Base-by-base conservation (phyloP, 2,113 vertebrate genomes). In the Chloropsis hardwickii region DNA sequence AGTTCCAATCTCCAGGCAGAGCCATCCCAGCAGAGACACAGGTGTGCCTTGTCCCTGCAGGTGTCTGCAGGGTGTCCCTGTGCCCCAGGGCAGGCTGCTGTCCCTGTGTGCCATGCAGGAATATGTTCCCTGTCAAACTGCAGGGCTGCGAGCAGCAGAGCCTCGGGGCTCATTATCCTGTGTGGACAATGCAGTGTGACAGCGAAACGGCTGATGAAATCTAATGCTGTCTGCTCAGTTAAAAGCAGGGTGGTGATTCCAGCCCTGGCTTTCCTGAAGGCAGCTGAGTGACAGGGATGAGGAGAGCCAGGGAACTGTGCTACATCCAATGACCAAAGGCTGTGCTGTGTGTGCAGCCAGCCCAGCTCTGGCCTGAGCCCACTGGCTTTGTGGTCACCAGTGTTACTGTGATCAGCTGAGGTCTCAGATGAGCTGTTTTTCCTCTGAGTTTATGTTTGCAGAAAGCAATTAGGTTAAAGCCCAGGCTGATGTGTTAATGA, bases 161-260 rank as follows among this genome's bases (percentile, higher is more conserved):
- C 81, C 88, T 64, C 10, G 12, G 65, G 92, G 86, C 92, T 97
- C 93, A 84, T 96, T 97, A 95, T 93, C 67, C 57, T 64, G 10
- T 33, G 67, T 0, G 23, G 90, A 86, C 90, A 61, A 60, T 47
- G 66, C 81, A 28, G 74, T 6, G 81, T 92, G 95, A 94, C 94
- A 80, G 86, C 27, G 94, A 76, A 95, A 86, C 24, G 83, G 90
- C 73, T 95, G 95, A 91, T 91, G 74, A 81, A 84, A 93, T 79
- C 85, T 69, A 90, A 57, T 15, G 79, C 85, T 88, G 93, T 88
- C 81, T 71, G 54, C 29, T 76, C 94, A 44, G 62, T 57, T 84
- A 57, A 92, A 86, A 96, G 57, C 90, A 81, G 23, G 0, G 23
- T 42, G 89, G 15, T 90, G 83, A 86, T 93, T 84, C 29, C 74